A percentile compares a stretch with the other conserved stretches of the same genome.
phyloP scores from a whole-genome alignment of 2,888 invertebrate genomes.

The Clistopyga incitator region DNA sequence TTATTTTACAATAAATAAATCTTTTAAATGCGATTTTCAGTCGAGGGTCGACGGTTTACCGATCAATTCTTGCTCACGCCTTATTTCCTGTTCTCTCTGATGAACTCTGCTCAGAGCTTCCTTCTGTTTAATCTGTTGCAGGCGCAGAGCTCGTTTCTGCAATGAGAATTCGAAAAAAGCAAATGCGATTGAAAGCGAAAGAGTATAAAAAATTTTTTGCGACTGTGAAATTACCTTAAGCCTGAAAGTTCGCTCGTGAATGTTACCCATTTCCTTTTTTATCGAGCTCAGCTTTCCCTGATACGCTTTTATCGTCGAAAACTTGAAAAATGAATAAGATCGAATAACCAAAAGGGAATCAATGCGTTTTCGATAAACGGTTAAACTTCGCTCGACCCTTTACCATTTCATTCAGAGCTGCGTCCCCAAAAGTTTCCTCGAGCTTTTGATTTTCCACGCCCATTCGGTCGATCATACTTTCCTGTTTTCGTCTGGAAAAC shows the following conservation, averaged over 20 bases:
- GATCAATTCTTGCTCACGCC: slow-evolving; percentile 81
- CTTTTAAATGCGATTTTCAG: slow-evolving; percentile 39
- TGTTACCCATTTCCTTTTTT: slow-evolving; percentile 83
- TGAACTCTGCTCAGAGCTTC: slow-evolving; percentile 80
- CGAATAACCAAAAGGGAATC: too few relatives aligned
- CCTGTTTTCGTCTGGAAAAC: slow-evolving; percentile 79
- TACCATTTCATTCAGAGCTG: slow-evolving; percentile 83
- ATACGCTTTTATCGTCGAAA: slow-evolving; percentile 82
- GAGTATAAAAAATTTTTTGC: slow-evolving; percentile 1
- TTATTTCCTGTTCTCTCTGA: slow-evolving; percentile 80
- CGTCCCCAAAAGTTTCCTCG: slow-evolving; percentile 75
- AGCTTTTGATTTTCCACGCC: slow-evolving; percentile 80
- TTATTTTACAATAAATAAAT: slow-evolving; percentile 39
- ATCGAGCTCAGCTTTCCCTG: slow-evolving; percentile 83
- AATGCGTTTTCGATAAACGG: too few relatives aligned
- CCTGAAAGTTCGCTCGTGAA: slow-evolving; percentile 83
- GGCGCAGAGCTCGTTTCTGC: slow-evolving; percentile 83
- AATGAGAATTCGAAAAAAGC: slow-evolving; percentile 39
- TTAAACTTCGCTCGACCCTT: too few relatives aligned
- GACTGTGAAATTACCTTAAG: slow-evolving; percentile 80
- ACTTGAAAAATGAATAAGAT: slow-evolving; percentile 68
- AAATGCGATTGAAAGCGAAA: not conserved
- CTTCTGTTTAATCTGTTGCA: slow-evolving; percentile 84
- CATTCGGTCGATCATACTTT: slow-evolving; percentile 78
- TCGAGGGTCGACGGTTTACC: slow-evolving; percentile 72